phyloP scores from a whole-genome alignment of 2,797 vertebrate genomes.

The Oryzias dopingdopingensis region DNA sequence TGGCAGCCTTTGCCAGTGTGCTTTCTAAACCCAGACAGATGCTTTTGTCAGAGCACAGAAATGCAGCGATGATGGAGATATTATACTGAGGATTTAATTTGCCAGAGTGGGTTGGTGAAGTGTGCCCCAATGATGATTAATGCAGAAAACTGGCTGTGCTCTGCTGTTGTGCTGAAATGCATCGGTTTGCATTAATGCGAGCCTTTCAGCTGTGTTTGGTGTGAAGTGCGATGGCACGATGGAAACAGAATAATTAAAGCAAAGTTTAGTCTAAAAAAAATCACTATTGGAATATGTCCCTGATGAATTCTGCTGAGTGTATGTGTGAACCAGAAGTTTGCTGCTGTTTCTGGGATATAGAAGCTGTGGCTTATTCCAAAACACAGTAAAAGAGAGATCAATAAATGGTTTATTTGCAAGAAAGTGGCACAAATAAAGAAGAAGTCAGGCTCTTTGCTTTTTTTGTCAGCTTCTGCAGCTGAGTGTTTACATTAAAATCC shows the following conservation, averaged over 20 bases:
- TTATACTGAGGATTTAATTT: conserved; percentile 73
- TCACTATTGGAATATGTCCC: no score
- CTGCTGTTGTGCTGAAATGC: conserved; percentile 21
- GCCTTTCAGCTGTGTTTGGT: conserved; percentile 11
- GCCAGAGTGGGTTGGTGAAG: conserved; percentile 65
- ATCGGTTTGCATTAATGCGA: conserved; percentile 23
- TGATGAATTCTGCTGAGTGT: no score
- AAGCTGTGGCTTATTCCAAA: no score
- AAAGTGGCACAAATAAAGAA: no score
- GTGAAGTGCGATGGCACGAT: conserved; percentile 3
- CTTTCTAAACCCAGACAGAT: conserved; percentile 63
- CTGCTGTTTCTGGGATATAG: no score
- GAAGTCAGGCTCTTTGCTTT: no score
- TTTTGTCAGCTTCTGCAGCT: no score
- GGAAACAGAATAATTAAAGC: background rate
- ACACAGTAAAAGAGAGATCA: no score
- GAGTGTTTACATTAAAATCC: no score
- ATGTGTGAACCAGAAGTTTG: no score
- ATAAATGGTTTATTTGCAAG: no score
- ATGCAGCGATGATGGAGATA: conserved; percentile 67
- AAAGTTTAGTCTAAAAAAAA: no score
- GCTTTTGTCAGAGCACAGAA: conserved; percentile 60
- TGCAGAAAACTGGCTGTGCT: conserved; percentile 36
- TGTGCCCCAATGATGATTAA: conserved; percentile 63
- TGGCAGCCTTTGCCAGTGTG: conserved; percentile 53